phyloP scores from a whole-genome alignment of 2,113 vertebrate species.

The Pampusana beccarii region DNA sequence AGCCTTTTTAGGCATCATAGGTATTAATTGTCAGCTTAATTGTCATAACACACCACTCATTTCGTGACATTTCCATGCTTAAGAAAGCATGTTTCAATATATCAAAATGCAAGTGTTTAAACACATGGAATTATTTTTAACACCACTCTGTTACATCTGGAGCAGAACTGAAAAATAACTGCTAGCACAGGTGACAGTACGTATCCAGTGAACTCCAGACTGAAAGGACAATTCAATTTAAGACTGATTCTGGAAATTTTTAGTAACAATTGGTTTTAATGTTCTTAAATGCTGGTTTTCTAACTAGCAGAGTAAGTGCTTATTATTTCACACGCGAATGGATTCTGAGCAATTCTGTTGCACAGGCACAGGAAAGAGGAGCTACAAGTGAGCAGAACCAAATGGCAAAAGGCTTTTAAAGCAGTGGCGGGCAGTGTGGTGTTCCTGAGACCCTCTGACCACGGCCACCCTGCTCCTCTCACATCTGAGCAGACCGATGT shows the following conservation, averaged over 20 bases:
- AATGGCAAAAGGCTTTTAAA: background rate
- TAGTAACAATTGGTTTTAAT: background rate
- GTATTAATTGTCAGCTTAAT: background rate
- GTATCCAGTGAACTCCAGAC: background rate
- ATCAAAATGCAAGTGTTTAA: background rate
- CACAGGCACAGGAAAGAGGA: background rate
- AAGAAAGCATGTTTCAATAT: background rate
- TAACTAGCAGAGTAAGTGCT: background rate
- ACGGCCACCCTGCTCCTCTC: background rate
- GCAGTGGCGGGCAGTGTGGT: accelerated
- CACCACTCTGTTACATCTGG: background rate
- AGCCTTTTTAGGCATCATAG: background rate
- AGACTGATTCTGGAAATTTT: background rate
- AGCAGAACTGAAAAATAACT: background rate
- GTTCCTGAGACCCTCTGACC: background rate
- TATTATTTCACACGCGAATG: background rate
- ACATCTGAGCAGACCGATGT: accelerated
- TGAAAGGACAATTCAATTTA: background rate
- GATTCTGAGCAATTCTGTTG: background rate
- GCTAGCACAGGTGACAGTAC: background rate
- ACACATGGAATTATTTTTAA: background rate
- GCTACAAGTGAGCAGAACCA: background rate
- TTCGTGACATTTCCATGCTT: background rate
- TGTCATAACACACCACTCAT: background rate
- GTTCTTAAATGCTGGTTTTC: background rate